Percentiles rank a stretch among this genome's conserved stretches.
Conservation (phyloP, 1,140 invertebrate genomes). For the Augochlora pura region DNA sequence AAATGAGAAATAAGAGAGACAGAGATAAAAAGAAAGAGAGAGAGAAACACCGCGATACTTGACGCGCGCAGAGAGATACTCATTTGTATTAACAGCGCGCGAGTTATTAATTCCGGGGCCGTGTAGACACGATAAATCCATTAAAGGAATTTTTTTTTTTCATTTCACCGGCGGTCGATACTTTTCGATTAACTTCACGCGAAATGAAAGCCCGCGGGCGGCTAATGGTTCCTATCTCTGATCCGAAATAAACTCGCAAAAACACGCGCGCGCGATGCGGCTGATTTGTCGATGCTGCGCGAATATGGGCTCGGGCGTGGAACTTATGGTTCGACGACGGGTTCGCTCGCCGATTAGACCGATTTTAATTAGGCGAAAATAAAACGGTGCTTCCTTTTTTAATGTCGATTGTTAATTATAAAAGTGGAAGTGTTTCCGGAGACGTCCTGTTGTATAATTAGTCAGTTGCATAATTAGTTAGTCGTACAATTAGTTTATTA, state of each 20-base stretch:
- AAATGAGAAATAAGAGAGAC: not conserved
- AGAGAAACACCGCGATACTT: too few species aligned
- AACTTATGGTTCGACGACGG: conserved; percentile 35
- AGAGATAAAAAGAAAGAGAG: too few species aligned
- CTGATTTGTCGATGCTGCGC: conserved; percentile 40
- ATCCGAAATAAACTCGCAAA: conserved; percentile 37
- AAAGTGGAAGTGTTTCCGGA: too few species aligned
- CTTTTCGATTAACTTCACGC: conserved; percentile 57
- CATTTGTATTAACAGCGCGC: not conserved
- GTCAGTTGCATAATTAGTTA: too few species aligned
- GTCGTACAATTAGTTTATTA: too few species aligned
- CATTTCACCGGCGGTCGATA: conserved; percentile 47
- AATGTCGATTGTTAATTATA: too few species aligned
- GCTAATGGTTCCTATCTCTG: conserved; percentile 55
- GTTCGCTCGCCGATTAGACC: conserved; percentile 54
- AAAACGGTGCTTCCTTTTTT: conserved; percentile 54
- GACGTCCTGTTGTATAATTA: too few species aligned
- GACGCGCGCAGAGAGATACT: not conserved
- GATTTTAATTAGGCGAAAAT: conserved; percentile 63
- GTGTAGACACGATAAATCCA: conserved; percentile 39
- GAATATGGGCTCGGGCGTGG: conserved; percentile 28
- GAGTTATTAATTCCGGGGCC: conserved; percentile 37
- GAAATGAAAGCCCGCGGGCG: conserved; percentile 47
- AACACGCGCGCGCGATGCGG: conserved; percentile 29
- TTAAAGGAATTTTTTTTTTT: conserved; percentile 40